Conservation (phyloP, 1,140 invertebrate genomes). For the Diachasmimorpha longicaudata region DNA sequence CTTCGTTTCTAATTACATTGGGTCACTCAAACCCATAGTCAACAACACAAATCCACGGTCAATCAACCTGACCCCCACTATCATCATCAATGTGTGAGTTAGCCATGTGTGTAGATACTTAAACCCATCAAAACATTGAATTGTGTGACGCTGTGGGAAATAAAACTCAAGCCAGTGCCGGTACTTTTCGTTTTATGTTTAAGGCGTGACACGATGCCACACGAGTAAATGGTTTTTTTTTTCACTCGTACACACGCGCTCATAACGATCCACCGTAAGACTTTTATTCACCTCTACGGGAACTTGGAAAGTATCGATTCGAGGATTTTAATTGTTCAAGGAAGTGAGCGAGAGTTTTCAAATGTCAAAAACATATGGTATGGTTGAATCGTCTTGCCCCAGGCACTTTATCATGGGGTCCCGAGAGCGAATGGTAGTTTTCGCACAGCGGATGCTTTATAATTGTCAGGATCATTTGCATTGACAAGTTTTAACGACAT, state of each 20-base stretch:
- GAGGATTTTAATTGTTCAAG: constrained; percentile 7
- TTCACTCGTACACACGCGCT: not conserved
- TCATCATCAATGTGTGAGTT: not conserved
- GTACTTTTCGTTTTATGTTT: not conserved
- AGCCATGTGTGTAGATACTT: not conserved
- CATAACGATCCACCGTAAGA: not conserved
- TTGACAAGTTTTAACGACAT: not conserved
- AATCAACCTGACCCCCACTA: not conserved
- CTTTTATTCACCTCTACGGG: not conserved
- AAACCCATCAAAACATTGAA: not conserved
- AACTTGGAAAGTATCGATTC: not conserved
- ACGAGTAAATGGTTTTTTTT: not conserved
- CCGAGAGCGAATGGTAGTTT: not conserved
- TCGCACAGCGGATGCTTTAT: not conserved
- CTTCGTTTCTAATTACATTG: constrained; percentile 16
- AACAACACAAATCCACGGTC: not conserved
- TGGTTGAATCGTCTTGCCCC: not conserved
- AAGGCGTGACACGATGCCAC: constrained; percentile 1
- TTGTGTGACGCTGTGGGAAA: not conserved
- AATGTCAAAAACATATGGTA: not conserved
- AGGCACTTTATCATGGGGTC: not conserved
- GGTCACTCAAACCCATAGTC: not conserved
- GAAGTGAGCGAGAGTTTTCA: constrained; percentile 3
- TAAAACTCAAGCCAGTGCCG: not conserved
- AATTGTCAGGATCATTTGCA: not conserved